A percentile compares a stretch with the other conserved stretches of the same genome.
These are phyloP conservation scores for Drosophila falleni DNA, from an alignment of 2,888 invertebrate genomes.

Conservation along the genomic window DNA sequence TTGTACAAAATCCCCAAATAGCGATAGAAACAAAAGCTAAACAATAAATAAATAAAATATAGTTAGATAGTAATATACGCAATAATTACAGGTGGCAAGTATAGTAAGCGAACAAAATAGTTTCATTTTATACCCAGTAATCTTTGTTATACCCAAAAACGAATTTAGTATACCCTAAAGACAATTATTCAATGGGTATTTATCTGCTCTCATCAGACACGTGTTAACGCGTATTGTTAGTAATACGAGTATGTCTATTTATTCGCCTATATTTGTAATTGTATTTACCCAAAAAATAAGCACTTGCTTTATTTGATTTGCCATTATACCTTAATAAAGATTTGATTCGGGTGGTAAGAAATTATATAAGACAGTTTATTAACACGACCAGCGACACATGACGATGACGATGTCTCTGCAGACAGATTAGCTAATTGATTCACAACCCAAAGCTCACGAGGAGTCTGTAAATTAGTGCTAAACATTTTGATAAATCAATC, in stretches of 20 bases:
- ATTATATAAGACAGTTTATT: slow-evolving; percentile 33
- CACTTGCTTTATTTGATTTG: slow-evolving; percentile 5
- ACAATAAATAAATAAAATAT: not conserved
- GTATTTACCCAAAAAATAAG: slow-evolving; percentile 21
- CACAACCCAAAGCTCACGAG: slow-evolving; percentile 14
- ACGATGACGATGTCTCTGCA: slow-evolving; percentile 1
- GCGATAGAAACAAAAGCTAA: not conserved
- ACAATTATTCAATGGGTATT: not conserved
- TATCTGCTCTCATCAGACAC: slow-evolving; percentile 7
- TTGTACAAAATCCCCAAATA: not conserved
- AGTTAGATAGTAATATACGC: not conserved
- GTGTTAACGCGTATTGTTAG: slow-evolving; percentile 3
- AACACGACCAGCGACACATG: slow-evolving; percentile 36
- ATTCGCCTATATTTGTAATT: not conserved
- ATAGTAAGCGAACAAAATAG: not conserved
- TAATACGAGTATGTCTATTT: not conserved
- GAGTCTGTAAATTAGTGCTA: slow-evolving; percentile 54
- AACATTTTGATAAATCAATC: slow-evolving; percentile 48
- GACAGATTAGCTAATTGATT: slow-evolving; percentile 21
- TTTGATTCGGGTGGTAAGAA: slow-evolving; percentile 6
- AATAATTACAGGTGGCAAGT: not conserved
- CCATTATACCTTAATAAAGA: not conserved
- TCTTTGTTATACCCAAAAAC: not conserved
- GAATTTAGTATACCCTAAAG: not conserved
- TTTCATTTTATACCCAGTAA: not conserved